Conservation (phyloP, 2,797 vertebrate species). For the Tapera naevia region DNA sequence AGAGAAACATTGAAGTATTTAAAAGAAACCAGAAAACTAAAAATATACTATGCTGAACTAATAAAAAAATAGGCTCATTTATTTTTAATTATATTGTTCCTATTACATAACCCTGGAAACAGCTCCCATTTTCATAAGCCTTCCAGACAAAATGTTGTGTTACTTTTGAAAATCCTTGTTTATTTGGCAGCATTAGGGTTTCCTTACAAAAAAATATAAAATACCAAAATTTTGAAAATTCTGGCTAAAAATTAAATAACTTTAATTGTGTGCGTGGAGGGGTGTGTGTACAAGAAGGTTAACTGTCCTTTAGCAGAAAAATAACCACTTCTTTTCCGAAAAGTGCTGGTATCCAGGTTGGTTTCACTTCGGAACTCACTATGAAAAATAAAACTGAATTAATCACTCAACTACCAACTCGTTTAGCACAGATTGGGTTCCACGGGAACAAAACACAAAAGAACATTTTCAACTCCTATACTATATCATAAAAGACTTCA, state of each 20-base stretch:
- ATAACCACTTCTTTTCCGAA: neutral
- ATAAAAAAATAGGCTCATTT: slow-evolving; percentile 21
- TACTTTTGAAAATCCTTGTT: neutral
- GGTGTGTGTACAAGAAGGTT: neutral
- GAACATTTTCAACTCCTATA: neutral
- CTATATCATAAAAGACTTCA: neutral
- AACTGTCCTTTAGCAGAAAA: neutral
- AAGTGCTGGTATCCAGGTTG: neutral
- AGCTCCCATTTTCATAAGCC: slow-evolving; percentile 2
- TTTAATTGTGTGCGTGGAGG: neutral
- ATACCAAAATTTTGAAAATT: neutral
- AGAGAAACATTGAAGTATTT: neutral
- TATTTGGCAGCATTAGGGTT: fast-evolving
- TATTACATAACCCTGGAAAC: neutral
- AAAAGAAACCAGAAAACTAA: slow-evolving; percentile 23
- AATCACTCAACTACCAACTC: neutral
- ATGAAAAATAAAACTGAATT: neutral
- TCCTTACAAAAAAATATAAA: neutral
- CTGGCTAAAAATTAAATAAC: neutral
- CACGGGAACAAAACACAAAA: neutral
- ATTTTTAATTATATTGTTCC: slow-evolving; percentile 26
- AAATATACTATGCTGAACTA: slow-evolving; percentile 2
- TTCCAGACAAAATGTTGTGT: neutral
- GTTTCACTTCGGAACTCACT: neutral
- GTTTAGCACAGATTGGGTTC: neutral